Conservation (phyloP, 2,888 invertebrate genomes). For the Laspeyria flexula region DNA sequence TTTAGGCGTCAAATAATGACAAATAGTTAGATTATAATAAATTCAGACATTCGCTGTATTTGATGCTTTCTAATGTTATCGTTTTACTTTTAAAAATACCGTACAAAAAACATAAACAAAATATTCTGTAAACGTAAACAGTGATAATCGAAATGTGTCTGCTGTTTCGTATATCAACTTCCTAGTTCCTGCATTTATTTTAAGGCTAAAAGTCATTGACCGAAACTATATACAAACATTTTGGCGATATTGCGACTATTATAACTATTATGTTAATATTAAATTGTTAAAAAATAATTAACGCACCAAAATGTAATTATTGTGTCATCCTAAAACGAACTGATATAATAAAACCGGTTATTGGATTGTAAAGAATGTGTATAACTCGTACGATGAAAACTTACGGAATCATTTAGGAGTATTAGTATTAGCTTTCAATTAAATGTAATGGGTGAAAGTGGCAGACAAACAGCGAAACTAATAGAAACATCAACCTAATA, state of each 20-base stretch:
- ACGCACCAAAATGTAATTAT: constrained; percentile 43
- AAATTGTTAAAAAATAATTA: constrained; percentile 4
- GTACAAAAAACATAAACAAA: constrained; percentile 59
- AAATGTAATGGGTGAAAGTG: constrained; percentile 49
- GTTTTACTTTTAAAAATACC: neutral
- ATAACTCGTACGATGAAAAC: constrained; percentile 28
- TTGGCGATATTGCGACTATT: constrained; percentile 8
- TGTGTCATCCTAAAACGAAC: constrained; percentile 46
- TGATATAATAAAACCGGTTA: constrained; percentile 51
- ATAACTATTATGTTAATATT: neutral
- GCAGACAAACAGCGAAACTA: constrained; percentile 25
- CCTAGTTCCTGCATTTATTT: constrained; percentile 74
- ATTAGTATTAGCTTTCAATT: constrained; percentile 42
- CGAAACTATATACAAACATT: constrained; percentile 42
- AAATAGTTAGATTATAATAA: neutral
- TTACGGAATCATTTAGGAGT: constrained; percentile 16
- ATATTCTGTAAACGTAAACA: constrained; percentile 65
- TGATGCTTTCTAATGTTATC: neutral
- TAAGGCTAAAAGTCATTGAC: constrained; percentile 60
- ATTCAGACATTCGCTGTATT: neutral
- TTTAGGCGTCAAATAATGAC: no score
- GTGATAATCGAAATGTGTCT: constrained; percentile 54
- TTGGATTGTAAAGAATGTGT: constrained; percentile 42
- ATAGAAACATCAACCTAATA: neutral
- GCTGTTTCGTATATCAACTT: constrained; percentile 57